These are phyloP conservation scores for Brachyptera risi DNA, from an alignment of 2,888 invertebrate genomes.

Conservation along the genomic window DNA sequence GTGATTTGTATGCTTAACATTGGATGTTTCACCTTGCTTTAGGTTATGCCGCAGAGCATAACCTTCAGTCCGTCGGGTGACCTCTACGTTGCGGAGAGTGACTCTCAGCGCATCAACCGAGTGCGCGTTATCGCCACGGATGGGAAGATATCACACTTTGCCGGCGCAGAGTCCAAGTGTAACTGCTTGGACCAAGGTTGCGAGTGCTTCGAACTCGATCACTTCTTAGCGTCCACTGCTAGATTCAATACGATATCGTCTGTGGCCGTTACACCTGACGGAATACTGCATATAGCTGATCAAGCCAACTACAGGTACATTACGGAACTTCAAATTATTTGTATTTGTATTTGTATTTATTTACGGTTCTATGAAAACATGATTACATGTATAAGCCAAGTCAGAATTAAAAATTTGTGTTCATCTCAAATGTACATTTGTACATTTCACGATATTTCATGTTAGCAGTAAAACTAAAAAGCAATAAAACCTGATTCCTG, in stretches of 20 bases:
- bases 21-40: no score
- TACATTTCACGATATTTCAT: no score
- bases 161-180: conserved; percentile 91
- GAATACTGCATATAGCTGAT: conserved; percentile 92
- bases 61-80: conserved; percentile 90
- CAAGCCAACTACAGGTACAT: conserved; percentile 70
- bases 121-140: conserved; percentile 88
- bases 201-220: conserved; percentile 88
- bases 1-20: no score
- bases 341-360: conserved; percentile 23
- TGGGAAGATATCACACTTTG: conserved; percentile 88
- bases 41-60: conserved; percentile 85
- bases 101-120: conserved; percentile 90
- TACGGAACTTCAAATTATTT: no score
- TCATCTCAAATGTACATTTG: no score
- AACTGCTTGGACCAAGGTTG: conserved; percentile 89
- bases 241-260: conserved; percentile 93
- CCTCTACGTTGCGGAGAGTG: conserved; percentile 92
- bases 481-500: no score
- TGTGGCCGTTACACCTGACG: conserved; percentile 88
- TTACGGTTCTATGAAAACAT: no score
- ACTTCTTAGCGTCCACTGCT: conserved; percentile 86
- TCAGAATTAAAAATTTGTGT: no score
- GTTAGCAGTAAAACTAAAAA: no score
- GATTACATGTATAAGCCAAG: background rate